These are phyloP conservation scores for Myotis brandtii DNA, from an alignment of 2,113 vertebrate genomes.

Conservation along the genomic window DNA sequence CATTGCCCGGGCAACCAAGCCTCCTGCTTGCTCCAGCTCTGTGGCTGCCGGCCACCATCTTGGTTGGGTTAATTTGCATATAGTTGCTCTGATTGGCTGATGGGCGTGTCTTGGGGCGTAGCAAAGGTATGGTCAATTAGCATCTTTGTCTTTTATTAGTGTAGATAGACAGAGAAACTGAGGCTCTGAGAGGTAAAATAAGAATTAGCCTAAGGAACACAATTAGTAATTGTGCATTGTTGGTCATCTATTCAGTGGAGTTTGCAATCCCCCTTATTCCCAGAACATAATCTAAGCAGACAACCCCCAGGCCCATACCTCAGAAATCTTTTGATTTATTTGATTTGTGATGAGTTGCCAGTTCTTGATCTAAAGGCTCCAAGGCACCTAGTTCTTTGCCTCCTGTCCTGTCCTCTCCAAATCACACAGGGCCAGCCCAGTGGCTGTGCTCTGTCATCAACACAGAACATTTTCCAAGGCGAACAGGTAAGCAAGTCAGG, in stretches of 20 bases:
- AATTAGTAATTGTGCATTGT: constrained; percentile 9
- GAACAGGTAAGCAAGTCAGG: constrained; percentile 10
- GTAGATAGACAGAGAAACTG: background rate
- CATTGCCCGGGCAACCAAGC: too few species aligned
- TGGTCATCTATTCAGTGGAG: background rate
- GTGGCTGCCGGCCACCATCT: too few species aligned
- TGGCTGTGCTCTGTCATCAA: constrained; percentile 30
- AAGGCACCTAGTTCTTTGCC: background rate
- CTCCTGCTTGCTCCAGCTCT: too few species aligned
- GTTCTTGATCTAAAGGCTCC: constrained; percentile 29
- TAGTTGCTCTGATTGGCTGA: too few species aligned
- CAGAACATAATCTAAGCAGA: constrained; percentile 20
- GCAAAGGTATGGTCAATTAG: too few species aligned
- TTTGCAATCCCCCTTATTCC: background rate
- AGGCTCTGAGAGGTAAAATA: background rate
- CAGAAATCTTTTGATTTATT: background rate
- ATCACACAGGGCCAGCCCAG: background rate
- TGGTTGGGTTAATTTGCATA: too few species aligned
- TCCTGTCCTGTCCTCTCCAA: constrained; percentile 12
- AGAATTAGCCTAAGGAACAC: constrained; percentile 24
- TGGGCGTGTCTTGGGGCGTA: too few species aligned
- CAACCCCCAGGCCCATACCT: background rate
- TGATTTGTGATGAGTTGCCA: constrained; percentile 32
- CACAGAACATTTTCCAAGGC: constrained; percentile 9
- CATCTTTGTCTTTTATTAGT: too few species aligned